Evolutionary conservation across 2,888 invertebrate genomes (phyloP).

Genomic region (Bellardia pandia): DNA sequence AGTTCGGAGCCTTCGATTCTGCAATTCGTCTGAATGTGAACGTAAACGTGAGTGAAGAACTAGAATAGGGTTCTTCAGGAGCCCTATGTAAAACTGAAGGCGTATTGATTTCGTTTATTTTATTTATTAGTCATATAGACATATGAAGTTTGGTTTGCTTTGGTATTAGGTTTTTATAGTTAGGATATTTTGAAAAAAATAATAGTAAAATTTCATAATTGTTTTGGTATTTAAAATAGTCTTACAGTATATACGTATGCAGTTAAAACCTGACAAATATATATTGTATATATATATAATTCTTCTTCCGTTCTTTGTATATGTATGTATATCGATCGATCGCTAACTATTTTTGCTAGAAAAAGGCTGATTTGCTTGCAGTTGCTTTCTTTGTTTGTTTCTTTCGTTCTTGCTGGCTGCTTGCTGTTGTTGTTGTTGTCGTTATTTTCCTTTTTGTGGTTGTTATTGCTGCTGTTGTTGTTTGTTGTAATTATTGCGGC

Average conservation of each 20-base stretch:
- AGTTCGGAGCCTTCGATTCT: slow-evolving; percentile 39
- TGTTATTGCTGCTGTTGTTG: neutral
- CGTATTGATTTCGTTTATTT: slow-evolving; percentile 70
- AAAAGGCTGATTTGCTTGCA: slow-evolving; percentile 35
- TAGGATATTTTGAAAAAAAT: slow-evolving; percentile 41
- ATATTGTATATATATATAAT: neutral
- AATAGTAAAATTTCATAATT: slow-evolving; percentile 66
- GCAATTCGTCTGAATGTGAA: slow-evolving; percentile 3
- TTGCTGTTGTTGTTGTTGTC: no score
- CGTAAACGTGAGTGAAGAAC: slow-evolving; percentile 64
- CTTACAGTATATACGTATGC: slow-evolving; percentile 37
- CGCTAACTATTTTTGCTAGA: slow-evolving; percentile 2
- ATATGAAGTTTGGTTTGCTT: neutral
- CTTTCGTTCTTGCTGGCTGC: no score
- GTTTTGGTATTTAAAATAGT: slow-evolving; percentile 77
- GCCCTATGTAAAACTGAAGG: slow-evolving; percentile 81
- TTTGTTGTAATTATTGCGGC: neutral
- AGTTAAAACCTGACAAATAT: slow-evolving; percentile 66
- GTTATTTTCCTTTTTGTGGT: neutral
- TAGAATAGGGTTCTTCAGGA: slow-evolving; percentile 77
- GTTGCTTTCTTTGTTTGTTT: no score
- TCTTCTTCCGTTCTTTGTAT: slow-evolving; percentile 13
- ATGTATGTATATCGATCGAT: slow-evolving; percentile 36
- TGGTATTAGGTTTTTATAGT: slow-evolving; percentile 9
- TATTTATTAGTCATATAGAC: slow-evolving; percentile 38